Conservation (phyloP, 2,113 vertebrate species). For the Hypomesus transpacificus region DNA sequence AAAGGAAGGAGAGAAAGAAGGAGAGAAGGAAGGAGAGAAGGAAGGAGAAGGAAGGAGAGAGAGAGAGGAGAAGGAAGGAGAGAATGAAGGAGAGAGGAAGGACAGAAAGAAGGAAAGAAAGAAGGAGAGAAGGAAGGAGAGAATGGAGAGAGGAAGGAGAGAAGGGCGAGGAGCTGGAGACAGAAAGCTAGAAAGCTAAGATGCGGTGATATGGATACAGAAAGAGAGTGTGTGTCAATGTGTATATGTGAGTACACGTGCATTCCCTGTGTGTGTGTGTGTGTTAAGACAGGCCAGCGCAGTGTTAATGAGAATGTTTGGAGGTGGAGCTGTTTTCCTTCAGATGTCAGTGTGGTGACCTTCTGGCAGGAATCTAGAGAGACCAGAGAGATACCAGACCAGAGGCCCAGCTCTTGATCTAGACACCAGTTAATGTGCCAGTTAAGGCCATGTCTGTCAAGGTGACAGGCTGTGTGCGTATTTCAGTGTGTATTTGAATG, state of each 20-base stretch:
- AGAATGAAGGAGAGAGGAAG: not conserved
- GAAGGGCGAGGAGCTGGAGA: not conserved
- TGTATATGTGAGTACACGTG: not conserved
- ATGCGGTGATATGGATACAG: not conserved
- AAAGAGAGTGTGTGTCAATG: not conserved
- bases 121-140: not conserved
- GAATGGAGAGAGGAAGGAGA: not conserved
- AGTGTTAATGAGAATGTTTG: conserved; percentile 32
- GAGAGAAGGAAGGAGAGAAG: not conserved
- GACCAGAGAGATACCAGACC: conserved; percentile 19
- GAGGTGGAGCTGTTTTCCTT: conserved; percentile 14
- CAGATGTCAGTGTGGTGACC: conserved; percentile 21
- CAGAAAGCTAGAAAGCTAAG: not conserved
- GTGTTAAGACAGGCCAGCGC: conserved; percentile 9
- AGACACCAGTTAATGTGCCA: conserved; percentile 33
- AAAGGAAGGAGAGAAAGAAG: not conserved
- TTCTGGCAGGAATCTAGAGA: conserved; percentile 7
- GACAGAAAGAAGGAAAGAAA: not conserved
- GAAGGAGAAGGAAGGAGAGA: not conserved
- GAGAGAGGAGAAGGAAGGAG: not conserved
- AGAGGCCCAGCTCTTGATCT: conserved; percentile 31
- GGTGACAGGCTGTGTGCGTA: not conserved
- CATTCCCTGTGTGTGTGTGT: conserved; percentile 2
- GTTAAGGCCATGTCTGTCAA: conserved; percentile 2
- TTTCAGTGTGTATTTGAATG: not conserved